Percentiles rank a stretch among this genome's conserved stretches.
phyloP scores from a whole-genome alignment of 2,888 invertebrate genomes.

The Calliphora vomitoria region DNA sequence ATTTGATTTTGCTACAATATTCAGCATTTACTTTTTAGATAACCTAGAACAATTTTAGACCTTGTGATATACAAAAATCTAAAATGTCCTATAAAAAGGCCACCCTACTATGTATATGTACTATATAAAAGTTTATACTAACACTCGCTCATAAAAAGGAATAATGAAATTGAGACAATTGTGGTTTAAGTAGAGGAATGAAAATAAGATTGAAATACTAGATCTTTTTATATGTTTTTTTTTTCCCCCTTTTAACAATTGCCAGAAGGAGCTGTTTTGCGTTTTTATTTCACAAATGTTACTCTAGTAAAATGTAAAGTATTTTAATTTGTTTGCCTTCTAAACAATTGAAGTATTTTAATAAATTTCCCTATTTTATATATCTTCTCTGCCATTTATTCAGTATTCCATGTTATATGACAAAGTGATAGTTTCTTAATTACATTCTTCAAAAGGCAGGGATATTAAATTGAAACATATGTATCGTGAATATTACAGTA shows the following conservation, averaged over 20 bases:
- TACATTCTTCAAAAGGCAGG: not conserved
- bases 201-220: conserved; percentile 31
- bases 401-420: not conserved
- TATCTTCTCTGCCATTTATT: not conserved
- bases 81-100: too few species aligned
- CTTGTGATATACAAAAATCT: too few species aligned
- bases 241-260: not conserved
- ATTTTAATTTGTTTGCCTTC: not conserved
- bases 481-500: not conserved
- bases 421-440: conserved; percentile 11
- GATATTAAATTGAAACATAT: not conserved
- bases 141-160: not conserved
- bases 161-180: conserved; percentile 45
- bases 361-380: not conserved
- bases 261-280: not conserved
- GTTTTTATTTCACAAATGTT: not conserved
- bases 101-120: not conserved
- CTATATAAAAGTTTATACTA: not conserved
- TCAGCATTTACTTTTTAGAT: too few species aligned
- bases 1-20: too few species aligned
- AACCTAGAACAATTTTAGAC: too few species aligned
- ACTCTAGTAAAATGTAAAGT: not conserved
- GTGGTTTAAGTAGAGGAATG: conserved; percentile 40
- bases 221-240: not conserved
- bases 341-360: not conserved